phyloP scores from a whole-genome alignment of 2,888 invertebrate species.

The Trichacis sp. region DNA sequence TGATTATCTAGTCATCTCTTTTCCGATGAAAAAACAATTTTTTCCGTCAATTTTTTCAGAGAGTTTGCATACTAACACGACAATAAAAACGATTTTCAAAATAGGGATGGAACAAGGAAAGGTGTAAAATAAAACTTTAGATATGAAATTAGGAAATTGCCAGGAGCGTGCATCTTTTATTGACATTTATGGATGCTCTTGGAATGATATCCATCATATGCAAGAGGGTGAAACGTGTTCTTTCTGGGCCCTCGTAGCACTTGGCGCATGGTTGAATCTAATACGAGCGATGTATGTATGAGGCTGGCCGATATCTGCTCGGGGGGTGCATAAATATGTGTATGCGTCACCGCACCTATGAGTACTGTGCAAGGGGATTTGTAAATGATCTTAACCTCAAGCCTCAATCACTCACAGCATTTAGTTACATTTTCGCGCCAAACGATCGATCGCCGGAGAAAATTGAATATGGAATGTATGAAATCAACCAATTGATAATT shows the following conservation, averaged over 20 bases:
- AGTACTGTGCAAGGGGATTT: conserved; percentile 52
- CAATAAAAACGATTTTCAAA: too few species aligned
- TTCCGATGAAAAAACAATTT: too few species aligned
- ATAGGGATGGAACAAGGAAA: too few species aligned
- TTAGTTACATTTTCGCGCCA: conserved; percentile 46
- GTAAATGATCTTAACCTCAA: conserved; percentile 61
- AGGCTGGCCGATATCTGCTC: conserved; percentile 43
- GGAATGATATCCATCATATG: conserved; percentile 22
- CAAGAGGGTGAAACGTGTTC: conserved; percentile 20
- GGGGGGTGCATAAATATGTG: conserved; percentile 63
- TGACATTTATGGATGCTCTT: neutral
- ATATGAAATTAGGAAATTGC: neutral
- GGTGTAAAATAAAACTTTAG: too few species aligned
- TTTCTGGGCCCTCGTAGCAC: conserved; percentile 14
- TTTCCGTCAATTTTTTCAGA: too few species aligned
- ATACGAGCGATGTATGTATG: conserved; percentile 62
- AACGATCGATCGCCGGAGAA: conserved; percentile 18
- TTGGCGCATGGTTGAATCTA: conserved; percentile 48
- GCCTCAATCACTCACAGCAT: conserved; percentile 62
- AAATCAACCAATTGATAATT: conserved; percentile 8
- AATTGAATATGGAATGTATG: neutral
- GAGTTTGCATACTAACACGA: too few species aligned
- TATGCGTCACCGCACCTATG: conserved; percentile 64
- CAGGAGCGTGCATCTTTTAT: neutral
- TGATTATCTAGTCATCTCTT: too few species aligned